These are phyloP conservation scores for Lasioglossum morio DNA, from an alignment of 2,888 invertebrate species.

Conservation along the genomic window DNA sequence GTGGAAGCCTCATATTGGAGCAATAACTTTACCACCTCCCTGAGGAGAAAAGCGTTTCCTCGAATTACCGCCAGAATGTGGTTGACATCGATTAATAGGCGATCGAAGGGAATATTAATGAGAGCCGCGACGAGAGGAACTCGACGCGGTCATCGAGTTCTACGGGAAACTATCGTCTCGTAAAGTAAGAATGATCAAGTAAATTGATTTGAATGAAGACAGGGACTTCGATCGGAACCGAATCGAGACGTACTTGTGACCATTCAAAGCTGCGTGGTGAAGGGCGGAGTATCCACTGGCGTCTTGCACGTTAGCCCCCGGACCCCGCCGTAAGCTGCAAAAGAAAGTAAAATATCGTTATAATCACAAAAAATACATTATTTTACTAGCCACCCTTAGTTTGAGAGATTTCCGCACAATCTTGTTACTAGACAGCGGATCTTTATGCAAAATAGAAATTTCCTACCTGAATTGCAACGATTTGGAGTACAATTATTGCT, in stretches of 20 bases:
- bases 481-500: too few species aligned
- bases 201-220: constrained; percentile 10
- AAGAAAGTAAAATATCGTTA: constrained; percentile 6
- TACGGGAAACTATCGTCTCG: constrained; percentile 2
- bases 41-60: constrained; percentile 80
- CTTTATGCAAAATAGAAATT: too few species aligned
- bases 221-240: background rate
- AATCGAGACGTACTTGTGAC: constrained; percentile 90
- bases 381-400: too few species aligned
- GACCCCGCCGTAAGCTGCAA: constrained; percentile 93
- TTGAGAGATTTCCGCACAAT: background rate
- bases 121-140: background rate
- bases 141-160: background rate
- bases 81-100: constrained; percentile 41
- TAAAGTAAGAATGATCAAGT: background rate
- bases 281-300: constrained; percentile 96
- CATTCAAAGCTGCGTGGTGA: constrained; percentile 97
- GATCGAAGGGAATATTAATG: constrained; percentile 34
- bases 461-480: too few species aligned
- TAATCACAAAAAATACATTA: background rate
- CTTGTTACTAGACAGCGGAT: too few species aligned
- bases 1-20: constrained; percentile 95
- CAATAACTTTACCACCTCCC: constrained; percentile 93
- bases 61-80: constrained; percentile 52
- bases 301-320: constrained; percentile 97